Evolutionary conservation across 2,888 invertebrate species (phyloP), one percentile per base, ranked within the genome.

Genomic region (Mythimna albipuncta): DNA sequence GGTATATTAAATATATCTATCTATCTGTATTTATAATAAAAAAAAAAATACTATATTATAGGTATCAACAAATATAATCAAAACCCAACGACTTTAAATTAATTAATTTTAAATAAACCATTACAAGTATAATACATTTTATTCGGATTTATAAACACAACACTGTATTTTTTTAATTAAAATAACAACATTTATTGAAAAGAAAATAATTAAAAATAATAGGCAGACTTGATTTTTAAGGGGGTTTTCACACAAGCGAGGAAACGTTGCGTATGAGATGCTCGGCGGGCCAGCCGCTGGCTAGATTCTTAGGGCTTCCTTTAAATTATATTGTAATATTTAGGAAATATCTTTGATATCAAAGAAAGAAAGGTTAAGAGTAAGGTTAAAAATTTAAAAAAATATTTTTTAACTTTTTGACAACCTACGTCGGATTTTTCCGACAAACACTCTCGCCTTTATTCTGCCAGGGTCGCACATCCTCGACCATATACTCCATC

Each of bases 171-270:
- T 19, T 76, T 75, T 61, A 63, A 73, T 72, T 72, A 81, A 72
- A 78, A 83, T 76, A 84, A 76, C 64, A 85, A 84, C 72, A 86
- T 68, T 77, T 41, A 83, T 78, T 79, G 84, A 83, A 77, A 26
- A 79, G 80, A 77, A 84, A 81, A 85, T 81, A 83, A 82, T 83
- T 81, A 84, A 85, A 79, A 87, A 83, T 88, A 88, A 90, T 91
- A 90, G 91, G 89, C 91, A 90, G 89, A 91, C 82, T 86, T 74
- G 62, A 72, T 83, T 82, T 77, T 78, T 83, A 83, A 78, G 67
- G 86, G 85, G 82, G 68, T 74, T 80, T 82, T 69, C 88, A 90
- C 90, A 93, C 87, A 82, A 79, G 75, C 81, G 77, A 67, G 10
- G 72, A 88, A 89, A 88, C 88, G 90, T 89, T 87, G 88, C 88